A percentile compares a stretch with the other conserved stretches of the same genome.
These are phyloP conservation scores for Subanguina moxae DNA, from an alignment of 1,140 invertebrate species.

Conservation along the genomic window DNA sequence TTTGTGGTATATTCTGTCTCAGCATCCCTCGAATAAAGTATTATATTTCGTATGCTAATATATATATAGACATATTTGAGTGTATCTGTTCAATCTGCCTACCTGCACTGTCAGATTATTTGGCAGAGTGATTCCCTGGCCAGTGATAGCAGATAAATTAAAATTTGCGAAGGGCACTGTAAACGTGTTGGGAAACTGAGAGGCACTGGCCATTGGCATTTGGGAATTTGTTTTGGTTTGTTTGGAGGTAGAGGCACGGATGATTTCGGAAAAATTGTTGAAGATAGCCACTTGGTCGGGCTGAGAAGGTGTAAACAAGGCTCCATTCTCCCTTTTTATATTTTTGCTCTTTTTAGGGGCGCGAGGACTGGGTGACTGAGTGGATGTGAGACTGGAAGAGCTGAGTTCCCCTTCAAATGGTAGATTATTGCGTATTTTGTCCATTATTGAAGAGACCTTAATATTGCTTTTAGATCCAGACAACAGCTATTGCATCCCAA, in stretches of 20 bases:
- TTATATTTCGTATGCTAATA: too few species aligned
- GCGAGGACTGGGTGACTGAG: not conserved
- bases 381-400: conserved; percentile 3
- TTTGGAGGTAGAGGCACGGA: conserved; percentile 19
- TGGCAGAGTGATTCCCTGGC: conserved; percentile 4
- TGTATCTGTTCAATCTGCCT: too few species aligned
- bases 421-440: conserved; percentile 37
- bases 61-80: too few species aligned
- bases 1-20: too few species aligned
- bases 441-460: conserved; percentile 32
- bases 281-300: conserved; percentile 12
- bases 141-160: conserved; percentile 1
- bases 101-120: conserved; percentile 9
- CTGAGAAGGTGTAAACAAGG: not conserved
- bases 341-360: not conserved
- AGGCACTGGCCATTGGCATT: not conserved
- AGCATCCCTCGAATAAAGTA: too few species aligned
- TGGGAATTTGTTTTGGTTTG: not conserved
- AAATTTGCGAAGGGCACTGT: not conserved
- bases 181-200: not conserved
- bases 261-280: conserved; percentile 18
- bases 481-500: too few species aligned
- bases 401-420: conserved; percentile 36
- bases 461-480: too few species aligned
- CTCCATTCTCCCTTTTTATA: not conserved